Conservation (phyloP, 2,888 invertebrate species). For the Eupithecia exiguata region DNA sequence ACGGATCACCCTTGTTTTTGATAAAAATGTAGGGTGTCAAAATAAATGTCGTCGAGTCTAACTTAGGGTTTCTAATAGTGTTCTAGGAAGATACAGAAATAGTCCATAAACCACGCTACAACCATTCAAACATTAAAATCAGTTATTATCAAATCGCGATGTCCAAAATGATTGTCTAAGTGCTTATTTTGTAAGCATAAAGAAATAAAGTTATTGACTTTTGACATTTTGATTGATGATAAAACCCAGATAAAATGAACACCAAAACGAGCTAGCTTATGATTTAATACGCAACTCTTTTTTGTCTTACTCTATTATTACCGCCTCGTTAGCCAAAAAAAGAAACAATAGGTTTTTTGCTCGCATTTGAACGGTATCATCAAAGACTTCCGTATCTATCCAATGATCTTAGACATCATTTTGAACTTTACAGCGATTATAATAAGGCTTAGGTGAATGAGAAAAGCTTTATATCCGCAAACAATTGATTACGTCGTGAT, state of each 20-base stretch:
- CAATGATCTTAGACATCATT: slow-evolving; percentile 35
- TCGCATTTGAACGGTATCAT: slow-evolving; percentile 61
- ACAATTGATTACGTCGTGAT: slow-evolving; percentile 56
- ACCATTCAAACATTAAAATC: neutral
- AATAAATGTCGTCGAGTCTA: neutral
- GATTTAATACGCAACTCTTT: slow-evolving; percentile 46
- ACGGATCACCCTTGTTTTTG: no score
- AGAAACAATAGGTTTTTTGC: slow-evolving; percentile 60
- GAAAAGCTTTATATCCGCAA: slow-evolving; percentile 54
- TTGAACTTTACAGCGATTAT: slow-evolving; percentile 3
- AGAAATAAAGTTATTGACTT: no score
- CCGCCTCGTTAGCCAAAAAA: slow-evolving; percentile 59
- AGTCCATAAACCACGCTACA: neutral
- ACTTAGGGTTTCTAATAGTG: no score
- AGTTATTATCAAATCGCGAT: neutral
- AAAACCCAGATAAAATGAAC: slow-evolving; percentile 30
- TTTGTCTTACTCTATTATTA: slow-evolving; percentile 55
- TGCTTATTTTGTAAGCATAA: no score
- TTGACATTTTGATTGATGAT: no score
- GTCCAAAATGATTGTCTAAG: slow-evolving; percentile 20
- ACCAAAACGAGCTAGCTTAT: slow-evolving; percentile 48
- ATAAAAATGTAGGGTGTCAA: no score
- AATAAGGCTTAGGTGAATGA: slow-evolving; percentile 34
- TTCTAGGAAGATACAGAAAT: neutral
- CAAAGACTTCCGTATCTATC: slow-evolving; percentile 56